Base-by-base conservation (phyloP, 2,888 invertebrate genomes). In the Prosopocoilus inquinatus region DNA sequence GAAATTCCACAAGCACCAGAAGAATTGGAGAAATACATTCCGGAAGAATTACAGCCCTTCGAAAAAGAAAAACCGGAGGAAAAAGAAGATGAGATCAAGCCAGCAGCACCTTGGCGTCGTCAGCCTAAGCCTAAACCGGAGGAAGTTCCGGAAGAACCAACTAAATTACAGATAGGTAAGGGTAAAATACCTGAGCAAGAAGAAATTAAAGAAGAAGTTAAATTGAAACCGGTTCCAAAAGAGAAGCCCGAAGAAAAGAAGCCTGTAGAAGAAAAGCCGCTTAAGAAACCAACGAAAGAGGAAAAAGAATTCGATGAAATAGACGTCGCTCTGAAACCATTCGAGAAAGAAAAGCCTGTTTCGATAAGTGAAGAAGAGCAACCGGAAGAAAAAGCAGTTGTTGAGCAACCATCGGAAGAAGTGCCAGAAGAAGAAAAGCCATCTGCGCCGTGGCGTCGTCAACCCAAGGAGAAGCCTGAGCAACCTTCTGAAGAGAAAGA, bases 301-400 rank as follows among this genome's bases (percentile, higher is more conserved):
- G 70, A 70, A 52, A 73, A 75, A 64, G 71, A 75, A 54, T 66
- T 73, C 54, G 70, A 73, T 47, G 67, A 67, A 53, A 75, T 79
- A 63, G 77, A 79, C 61, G 72, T 79, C 1, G 64, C 67, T 5
- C 64, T 80, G 0, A 80, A 81, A 63, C 64, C 69, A 58, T 67
- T 34, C 67, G 62, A 68, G 53, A 64, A 63, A 33, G 56, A 70
- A 61, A 55, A 66, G 50, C 49, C 57, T 58, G 47, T 55, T 53
- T 57, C 72, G 63, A 33, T 70, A 9, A 49, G 52, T 0, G 57
- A 72, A 49, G 68, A 65, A 50, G 67, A 70, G 47, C 64, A 68
- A 60, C 63, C 68, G 9, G 68, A 70, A 53, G 62, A 67, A 53
- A 75, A 79, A 67, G 53, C 75, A 62, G 58, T 64, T 39, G 77